Base-by-base conservation (phyloP, 2,113 vertebrate genomes). In the Cavia porcellus region DNA sequence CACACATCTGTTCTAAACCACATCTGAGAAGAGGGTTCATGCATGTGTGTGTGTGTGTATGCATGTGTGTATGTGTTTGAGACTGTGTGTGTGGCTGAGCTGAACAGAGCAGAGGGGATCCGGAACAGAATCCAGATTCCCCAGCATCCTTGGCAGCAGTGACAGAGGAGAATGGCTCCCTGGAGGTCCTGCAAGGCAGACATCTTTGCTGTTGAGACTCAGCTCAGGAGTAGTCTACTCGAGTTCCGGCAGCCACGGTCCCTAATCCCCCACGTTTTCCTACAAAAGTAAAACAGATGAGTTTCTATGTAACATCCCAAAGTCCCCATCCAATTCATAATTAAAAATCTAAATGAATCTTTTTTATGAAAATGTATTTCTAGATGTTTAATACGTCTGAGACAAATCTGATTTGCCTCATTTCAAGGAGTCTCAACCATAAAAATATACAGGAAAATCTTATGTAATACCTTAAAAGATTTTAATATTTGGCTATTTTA, bases 401-500 rank as follows among this genome's bases (percentile, higher is more conserved):
- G 84, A 75, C 89, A 92, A 92, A 83, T 92, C 19, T 91, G 50
- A 96, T 62, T 84, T 94, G 83, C 57, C n/a, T 83, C 47, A 79
- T 86, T 92, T 81, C 22, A 85, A 52, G 38, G 86, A 61, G 19
- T 75, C 50, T 95, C 57, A 84, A 84, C 35, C 30, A 92, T 95
- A 92, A 80, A 91, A 95, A 86, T 55, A 81, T 90, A 81, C 22
- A 93, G 94, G 59, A 82, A 90, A 94, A 77, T 84, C 75, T 94
- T 85, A 90, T 59, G 47, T 77, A 95, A 92, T 68, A 47, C 72
- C 35, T 66, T 90, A 90, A 86, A 90, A 93, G 68, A 77, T 91
- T 90, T 93, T 96, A 92, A 91, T 96, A 94, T 96, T 88, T 94
- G 79, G 24, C 47, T 94, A 80, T 89, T 97, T 97, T 94, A 92